Evolutionary conservation across 2,888 invertebrate genomes (phyloP), one percentile per base, ranked within the genome.

Genomic region (Patella pellucida): DNA sequence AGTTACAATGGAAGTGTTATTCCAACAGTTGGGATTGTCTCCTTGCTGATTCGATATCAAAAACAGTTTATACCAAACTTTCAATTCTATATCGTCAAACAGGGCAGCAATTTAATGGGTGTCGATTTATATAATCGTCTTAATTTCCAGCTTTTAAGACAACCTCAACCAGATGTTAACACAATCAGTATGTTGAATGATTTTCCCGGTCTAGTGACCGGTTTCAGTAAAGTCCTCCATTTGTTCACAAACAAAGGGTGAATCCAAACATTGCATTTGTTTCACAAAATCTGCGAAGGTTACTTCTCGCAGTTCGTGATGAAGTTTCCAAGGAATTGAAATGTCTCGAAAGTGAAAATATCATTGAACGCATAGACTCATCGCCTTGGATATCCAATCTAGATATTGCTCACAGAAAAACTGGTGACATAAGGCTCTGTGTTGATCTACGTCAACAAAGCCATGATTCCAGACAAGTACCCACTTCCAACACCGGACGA

Each of bases 51-150:
- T 31, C 31, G 4, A 31, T 31, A 31, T 31, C 31, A 31, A 31
- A 31, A n/a, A n/a, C n/a, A n/a, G n/a, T n/a, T n/a, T n/a, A n/a
- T n/a, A n/a, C n/a, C n/a, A n/a, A n/a, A n/a, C 31, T 31, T 23
- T 31, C 52, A 15, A 51, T 52, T 71, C 52, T 52, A 52, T 31
- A 31, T 71, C 16, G 23, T 27, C 23, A 71, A 31, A 31, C 12
- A 51, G 11, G 71, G 71, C n/a, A 19, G 52, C 16, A 52, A 52
- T 54, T 19, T 71, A 31, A 52, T 71, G 54, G 71, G 71, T 52
- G 52, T 71, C 23, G 51, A 71, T 31, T 31, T 71, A 19, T 71
- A 54, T 15, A 12, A 71, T 31, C 15, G n/a, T n/a, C 52, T 71
- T 14, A 16, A 15, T 27, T 71, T 71, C 12, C 14, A 27, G n/a